Conservation (phyloP, 2,113 vertebrate genomes). For the Oryzias curvinotus region DNA sequence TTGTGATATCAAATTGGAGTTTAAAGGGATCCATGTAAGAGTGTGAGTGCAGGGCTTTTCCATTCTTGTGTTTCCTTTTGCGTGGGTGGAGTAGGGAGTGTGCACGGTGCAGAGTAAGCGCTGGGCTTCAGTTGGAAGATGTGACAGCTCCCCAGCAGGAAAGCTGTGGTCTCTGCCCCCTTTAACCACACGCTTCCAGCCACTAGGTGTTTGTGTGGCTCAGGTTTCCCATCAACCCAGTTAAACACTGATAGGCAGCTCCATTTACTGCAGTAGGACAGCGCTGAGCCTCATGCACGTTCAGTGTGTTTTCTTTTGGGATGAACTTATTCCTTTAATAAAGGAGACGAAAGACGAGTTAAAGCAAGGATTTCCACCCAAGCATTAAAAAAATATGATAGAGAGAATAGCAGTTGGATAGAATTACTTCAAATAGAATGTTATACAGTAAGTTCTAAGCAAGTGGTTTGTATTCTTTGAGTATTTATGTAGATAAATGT, state of each 20-base stretch:
- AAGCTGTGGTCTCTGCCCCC: constrained; percentile 30
- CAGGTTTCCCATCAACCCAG: constrained; percentile 37
- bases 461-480: too few species aligned
- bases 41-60: constrained; percentile 4
- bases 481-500: too few species aligned
- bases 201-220: constrained; percentile 26
- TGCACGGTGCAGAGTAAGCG: constrained; percentile 44
- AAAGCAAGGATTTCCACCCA: too few species aligned
- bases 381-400: too few species aligned
- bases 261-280: constrained; percentile 8
- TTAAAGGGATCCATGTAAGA: not conserved
- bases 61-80: constrained; percentile 10
- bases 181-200: constrained; percentile 19
- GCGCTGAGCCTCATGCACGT: constrained; percentile 1
- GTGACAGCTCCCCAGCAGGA: constrained; percentile 41
- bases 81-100: constrained; percentile 15
- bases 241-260: constrained; percentile 23
- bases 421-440: too few species aligned
- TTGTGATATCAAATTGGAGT: not conserved
- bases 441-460: too few species aligned
- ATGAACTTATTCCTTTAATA: constrained; percentile 17
- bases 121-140: constrained; percentile 12
- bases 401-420: too few species aligned
- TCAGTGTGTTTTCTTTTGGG: constrained; percentile 28
- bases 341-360: not conserved